Evolutionary conservation across 35 echinoderm and acorn worm genomes (phyloP).

Genomic region (Diadema setosum): DNA sequence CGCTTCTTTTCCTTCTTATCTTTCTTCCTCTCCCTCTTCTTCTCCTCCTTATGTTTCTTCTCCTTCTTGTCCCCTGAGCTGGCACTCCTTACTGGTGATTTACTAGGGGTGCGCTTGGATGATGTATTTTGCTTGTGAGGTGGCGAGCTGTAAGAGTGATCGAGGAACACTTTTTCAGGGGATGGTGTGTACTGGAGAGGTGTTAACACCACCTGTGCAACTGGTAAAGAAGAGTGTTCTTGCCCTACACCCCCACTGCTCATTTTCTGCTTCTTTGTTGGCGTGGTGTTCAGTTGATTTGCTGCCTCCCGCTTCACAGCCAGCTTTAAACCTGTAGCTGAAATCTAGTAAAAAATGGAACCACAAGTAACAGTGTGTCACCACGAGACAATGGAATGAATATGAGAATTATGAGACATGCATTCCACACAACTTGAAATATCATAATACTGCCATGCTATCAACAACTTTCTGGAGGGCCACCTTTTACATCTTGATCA

Average conservation of each 20-base stretch:
- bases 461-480: too few species aligned
- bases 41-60: not conserved
- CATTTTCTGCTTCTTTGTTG: not conserved
- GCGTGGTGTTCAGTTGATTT: not conserved
- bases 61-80: not conserved
- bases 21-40: not conserved
- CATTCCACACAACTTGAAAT: too few species aligned
- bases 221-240: not conserved
- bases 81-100: not conserved
- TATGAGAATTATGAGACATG: too few species aligned
- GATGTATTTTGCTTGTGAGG: slow-evolving; percentile 22
- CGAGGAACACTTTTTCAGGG: slow-evolving; percentile 82
- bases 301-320: not conserved
- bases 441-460: too few species aligned
- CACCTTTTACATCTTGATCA: too few species aligned
- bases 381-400: too few species aligned
- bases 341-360: not conserved
- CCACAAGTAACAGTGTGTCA: not conserved
- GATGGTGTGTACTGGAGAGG: slow-evolving; percentile 16
- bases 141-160: slow-evolving; percentile 91
- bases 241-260: not conserved
- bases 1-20: not conserved
- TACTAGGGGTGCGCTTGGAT: not conserved
- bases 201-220: too few species aligned
- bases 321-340: not conserved